These are phyloP conservation scores for Plagodis dolabraria DNA, from an alignment of 2,888 invertebrate species.

Conservation along the genomic window DNA sequence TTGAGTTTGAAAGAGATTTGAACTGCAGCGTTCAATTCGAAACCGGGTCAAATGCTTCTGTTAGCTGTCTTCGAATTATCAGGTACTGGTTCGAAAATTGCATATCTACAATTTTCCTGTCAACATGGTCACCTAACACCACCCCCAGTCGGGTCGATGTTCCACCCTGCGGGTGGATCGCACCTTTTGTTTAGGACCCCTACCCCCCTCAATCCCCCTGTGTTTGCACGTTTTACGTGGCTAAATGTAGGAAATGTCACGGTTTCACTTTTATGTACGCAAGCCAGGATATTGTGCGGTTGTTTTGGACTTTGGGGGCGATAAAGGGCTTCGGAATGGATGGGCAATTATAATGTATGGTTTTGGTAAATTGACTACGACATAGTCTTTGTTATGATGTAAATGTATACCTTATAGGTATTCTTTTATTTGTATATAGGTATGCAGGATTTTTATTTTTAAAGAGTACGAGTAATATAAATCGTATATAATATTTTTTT, in stretches of 20 bases:
- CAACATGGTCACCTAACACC: slow-evolving; percentile 50
- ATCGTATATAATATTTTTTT: no score
- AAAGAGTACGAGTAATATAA: no score
- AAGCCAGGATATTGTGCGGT: slow-evolving; percentile 30
- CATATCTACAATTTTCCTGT: slow-evolving; percentile 6
- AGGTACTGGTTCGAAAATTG: background rate
- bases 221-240: slow-evolving; percentile 83
- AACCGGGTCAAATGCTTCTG: no score
- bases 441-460: no score
- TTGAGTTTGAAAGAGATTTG: no score
- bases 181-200: slow-evolving; percentile 84
- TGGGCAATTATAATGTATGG: slow-evolving; percentile 24
- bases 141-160: slow-evolving; percentile 69
- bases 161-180: slow-evolving; percentile 64
- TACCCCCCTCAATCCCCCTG: slow-evolving; percentile 69
- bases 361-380: no score
- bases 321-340: slow-evolving; percentile 8
- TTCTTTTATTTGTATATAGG: no score
- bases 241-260: slow-evolving; percentile 82
- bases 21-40: no score
- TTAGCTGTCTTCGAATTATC: no score
- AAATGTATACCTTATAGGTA: background rate
- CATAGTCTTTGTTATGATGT: slow-evolving; percentile 3
- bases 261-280: slow-evolving; percentile 75
- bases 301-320: slow-evolving; percentile 16